phyloP scores from a whole-genome alignment of 2,113 vertebrate species.

The Pelobates fuscus region DNA sequence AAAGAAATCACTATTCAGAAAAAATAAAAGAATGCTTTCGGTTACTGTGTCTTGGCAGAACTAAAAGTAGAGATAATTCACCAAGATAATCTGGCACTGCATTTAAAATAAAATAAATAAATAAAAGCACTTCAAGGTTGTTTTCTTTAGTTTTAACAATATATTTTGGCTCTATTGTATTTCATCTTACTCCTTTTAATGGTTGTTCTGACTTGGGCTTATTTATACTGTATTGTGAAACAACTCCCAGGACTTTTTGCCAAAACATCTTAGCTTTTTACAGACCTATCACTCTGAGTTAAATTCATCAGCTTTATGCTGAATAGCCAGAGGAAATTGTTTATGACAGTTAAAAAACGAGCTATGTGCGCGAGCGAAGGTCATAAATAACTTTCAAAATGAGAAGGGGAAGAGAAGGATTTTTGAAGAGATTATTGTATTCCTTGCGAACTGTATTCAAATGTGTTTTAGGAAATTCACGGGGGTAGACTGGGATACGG shows the following conservation, averaged over 20 bases:
- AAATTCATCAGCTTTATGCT: constrained; percentile 6
- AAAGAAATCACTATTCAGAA: too few relatives aligned
- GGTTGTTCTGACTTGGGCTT: constrained; percentile 3
- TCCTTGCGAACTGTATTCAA: background rate
- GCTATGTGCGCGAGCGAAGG: constrained; percentile 27
- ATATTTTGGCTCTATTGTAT: constrained; percentile 29
- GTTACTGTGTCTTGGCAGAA: background rate
- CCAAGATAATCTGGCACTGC: constrained; percentile 30
- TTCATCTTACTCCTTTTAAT: constrained; percentile 15
- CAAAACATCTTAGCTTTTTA: constrained; percentile 17
- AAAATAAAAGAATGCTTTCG: too few relatives aligned
- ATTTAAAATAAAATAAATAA: background rate
- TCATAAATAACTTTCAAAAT: constrained; percentile 14
- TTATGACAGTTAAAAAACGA: constrained; percentile 33
- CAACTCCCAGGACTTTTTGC: constrained; percentile 29
- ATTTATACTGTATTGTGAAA: constrained; percentile 34
- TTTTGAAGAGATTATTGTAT: background rate
- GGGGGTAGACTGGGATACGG: constrained; percentile 5
- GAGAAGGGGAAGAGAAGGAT: constrained; percentile 1
- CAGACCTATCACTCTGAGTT: constrained; percentile 29
- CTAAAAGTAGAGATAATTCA: constrained; percentile 27
- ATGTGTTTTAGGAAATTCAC: constrained; percentile 24
- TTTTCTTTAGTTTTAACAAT: constrained; percentile 23
- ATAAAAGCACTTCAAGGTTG: constrained; percentile 1
- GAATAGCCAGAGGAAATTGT: constrained; percentile 30